phyloP scores from a whole-genome alignment of 2,888 invertebrate species.

The Perdita meconis region DNA sequence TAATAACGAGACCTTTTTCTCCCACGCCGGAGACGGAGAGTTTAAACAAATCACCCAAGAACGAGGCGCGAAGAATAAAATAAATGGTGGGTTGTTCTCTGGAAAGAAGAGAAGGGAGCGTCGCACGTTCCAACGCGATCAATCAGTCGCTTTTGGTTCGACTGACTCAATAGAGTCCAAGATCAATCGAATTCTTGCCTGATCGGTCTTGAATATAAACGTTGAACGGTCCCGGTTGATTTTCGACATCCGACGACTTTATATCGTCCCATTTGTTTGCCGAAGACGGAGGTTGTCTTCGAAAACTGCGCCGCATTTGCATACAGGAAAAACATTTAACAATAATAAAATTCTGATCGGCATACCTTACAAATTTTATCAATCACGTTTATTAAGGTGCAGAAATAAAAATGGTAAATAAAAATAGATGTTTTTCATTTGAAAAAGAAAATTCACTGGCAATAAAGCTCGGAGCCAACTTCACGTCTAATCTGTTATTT shows the following conservation, averaged over 20 bases:
- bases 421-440: too few species aligned
- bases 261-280: background rate
- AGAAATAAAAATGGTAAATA: too few species aligned
- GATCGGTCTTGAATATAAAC: conserved; percentile 41
- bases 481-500: too few species aligned
- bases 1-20: conserved; percentile 66
- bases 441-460: too few species aligned
- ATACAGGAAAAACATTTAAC: too few species aligned
- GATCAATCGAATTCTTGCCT: conserved; percentile 67
- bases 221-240: conserved; percentile 9
- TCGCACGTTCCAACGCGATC: conserved; percentile 79
- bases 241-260: conserved; percentile 6
- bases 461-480: too few species aligned
- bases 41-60: conserved; percentile 75
- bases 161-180: conserved; percentile 65
- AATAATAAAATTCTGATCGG: too few species aligned
- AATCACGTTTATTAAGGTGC: too few species aligned
- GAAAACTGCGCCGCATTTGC: too few species aligned
- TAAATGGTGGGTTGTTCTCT: conserved; percentile 76
- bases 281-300: too few species aligned
- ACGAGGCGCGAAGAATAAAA: conserved; percentile 73
- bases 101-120: conserved; percentile 63
- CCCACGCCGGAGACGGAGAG: conserved; percentile 41
- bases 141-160: conserved; percentile 71
- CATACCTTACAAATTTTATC: too few species aligned